These are phyloP conservation scores for Altica lythri DNA, from an alignment of 2,888 invertebrate genomes.

Conservation along the genomic window DNA sequence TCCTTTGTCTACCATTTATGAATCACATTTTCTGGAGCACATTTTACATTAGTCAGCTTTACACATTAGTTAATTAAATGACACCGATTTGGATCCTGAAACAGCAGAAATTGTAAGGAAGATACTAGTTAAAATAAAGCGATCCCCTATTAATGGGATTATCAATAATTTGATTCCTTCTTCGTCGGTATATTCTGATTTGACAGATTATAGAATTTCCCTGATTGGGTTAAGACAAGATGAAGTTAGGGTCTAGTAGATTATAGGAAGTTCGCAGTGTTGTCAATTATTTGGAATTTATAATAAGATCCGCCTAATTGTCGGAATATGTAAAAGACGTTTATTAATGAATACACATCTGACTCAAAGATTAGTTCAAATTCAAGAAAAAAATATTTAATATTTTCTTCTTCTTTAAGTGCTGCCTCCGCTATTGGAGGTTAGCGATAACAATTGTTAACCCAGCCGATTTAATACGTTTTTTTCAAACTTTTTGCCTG, in stretches of 20 bases:
- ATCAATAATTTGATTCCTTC: constrained; percentile 22
- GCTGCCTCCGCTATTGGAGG: no score
- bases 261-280: constrained; percentile 14
- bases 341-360: no score
- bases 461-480: no score
- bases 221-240: constrained; percentile 31
- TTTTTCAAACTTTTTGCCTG: no score
- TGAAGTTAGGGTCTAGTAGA: constrained; percentile 28
- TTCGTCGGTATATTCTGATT: constrained; percentile 20
- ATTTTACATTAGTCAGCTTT: background rate
- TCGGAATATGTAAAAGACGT: no score
- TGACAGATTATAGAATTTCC: constrained; percentile 34
- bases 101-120: constrained; percentile 1
- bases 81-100: background rate
- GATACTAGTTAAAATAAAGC: constrained; percentile 14
- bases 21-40: background rate
- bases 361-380: no score
- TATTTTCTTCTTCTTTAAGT: no score
- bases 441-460: no score
- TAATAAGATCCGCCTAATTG: no score
- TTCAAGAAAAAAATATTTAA: no score
- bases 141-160: constrained; percentile 30
- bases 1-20: no score
- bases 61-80: constrained; percentile 8
- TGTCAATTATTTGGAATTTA: constrained; percentile 10